phyloP scores from a whole-genome alignment of 2,888 invertebrate species.

The Sisyra nigra region DNA sequence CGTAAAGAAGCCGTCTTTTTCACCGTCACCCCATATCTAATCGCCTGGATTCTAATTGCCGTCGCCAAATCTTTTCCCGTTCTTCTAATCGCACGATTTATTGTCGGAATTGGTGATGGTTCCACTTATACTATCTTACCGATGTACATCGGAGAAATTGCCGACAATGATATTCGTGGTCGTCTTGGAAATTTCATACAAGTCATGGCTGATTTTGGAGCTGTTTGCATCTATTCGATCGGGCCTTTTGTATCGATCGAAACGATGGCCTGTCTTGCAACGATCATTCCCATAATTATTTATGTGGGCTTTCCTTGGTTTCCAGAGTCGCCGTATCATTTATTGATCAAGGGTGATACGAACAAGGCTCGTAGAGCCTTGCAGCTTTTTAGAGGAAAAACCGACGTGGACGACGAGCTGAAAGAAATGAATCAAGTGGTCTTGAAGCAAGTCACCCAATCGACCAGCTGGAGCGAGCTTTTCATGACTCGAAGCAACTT shows the following conservation, averaged over 20 bases:
- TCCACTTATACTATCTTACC: constrained; percentile 28
- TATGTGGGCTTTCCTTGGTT: constrained; percentile 39
- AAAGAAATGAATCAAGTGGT: constrained; percentile 21
- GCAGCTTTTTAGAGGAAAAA: constrained; percentile 37
- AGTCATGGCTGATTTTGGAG: constrained; percentile 35
- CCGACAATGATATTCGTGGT: constrained; percentile 36
- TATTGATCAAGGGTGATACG: constrained; percentile 26
- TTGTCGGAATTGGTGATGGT: constrained; percentile 39
- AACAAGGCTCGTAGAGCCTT: constrained; percentile 35
- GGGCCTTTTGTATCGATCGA: constrained; percentile 41
- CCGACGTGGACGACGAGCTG: constrained; percentile 31
- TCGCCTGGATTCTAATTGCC: constrained; percentile 7
- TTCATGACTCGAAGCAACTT: constrained; percentile 37
- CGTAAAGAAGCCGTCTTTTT: constrained; percentile 6
- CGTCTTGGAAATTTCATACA: constrained; percentile 43
- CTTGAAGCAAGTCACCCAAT: constrained; percentile 31
- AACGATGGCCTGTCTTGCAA: constrained; percentile 37
- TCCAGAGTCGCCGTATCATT: constrained; percentile 45
- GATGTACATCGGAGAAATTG: constrained; percentile 41
- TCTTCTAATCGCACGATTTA: constrained; percentile 19
- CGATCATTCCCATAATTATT: constrained; percentile 38
- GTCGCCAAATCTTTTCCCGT: constrained; percentile 2
- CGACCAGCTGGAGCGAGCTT: constrained; percentile 33
- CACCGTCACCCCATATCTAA: constrained; percentile 5
- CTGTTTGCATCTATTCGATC: constrained; percentile 42